These are phyloP conservation scores for Mionectes olivaceus DNA, from an alignment of 2,797 vertebrate species.

Conservation along the genomic window DNA sequence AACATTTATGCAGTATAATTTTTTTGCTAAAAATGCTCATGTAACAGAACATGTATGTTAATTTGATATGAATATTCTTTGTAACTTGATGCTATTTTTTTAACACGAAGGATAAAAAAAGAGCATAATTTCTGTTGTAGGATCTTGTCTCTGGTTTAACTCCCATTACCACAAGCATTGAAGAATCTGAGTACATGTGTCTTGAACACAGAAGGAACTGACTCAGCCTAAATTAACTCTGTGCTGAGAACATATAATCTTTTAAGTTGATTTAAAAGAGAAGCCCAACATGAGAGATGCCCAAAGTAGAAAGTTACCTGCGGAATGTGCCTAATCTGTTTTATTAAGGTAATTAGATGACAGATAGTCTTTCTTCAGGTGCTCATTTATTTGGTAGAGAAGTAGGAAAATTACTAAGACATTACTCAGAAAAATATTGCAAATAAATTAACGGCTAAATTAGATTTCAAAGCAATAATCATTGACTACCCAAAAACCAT, in stretches of 20 bases:
- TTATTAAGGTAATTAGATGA: not conserved
- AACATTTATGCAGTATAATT: not conserved
- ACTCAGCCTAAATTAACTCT: not conserved
- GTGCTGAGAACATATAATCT: not conserved
- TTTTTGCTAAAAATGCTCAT: not conserved
- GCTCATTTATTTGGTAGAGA: not conserved
- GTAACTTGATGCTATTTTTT: not conserved
- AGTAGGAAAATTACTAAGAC: not conserved
- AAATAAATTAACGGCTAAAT: not conserved
- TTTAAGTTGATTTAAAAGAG: not conserved
- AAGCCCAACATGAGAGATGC: not conserved
- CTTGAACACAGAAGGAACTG: not conserved
- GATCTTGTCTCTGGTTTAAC: not conserved
- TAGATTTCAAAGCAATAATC: not conserved
- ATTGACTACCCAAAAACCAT: fast-evolving
- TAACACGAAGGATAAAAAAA: not conserved
- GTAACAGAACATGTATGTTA: not conserved
- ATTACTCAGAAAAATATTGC: not conserved
- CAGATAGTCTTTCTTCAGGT: not conserved
- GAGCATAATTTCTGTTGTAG: not conserved
- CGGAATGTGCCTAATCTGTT: not conserved
- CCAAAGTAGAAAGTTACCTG: not conserved
- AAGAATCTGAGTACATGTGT: not conserved
- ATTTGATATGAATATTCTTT: not conserved
- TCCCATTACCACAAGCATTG: not conserved